phyloP scores from a whole-genome alignment of 2,113 vertebrate genomes.

The Anolis carolinensis region DNA sequence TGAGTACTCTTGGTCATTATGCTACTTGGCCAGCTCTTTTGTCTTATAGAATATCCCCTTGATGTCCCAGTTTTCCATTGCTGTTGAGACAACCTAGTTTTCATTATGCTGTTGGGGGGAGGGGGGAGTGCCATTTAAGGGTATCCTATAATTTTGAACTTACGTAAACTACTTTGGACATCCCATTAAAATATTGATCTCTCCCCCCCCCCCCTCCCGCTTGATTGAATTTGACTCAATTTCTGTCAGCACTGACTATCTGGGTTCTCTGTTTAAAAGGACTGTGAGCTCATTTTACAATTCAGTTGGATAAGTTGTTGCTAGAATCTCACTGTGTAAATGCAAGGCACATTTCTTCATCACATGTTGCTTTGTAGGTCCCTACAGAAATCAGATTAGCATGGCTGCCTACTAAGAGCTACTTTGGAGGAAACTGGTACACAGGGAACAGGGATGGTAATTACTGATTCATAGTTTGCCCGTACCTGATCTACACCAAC shows the following conservation, averaged over 20 bases:
- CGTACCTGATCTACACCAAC: neutral
- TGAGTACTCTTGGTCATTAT: neutral
- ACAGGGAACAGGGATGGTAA: too few species aligned
- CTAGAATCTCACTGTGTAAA: too few species aligned
- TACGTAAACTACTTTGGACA: neutral
- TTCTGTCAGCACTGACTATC: neutral
- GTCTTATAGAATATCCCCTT: neutral
- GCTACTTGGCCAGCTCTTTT: neutral
- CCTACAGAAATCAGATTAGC: neutral
- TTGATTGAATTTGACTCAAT: neutral
- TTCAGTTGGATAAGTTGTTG: neutral
- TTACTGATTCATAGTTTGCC: too few species aligned
- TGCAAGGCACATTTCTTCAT: neutral
- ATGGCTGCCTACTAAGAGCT: neutral
- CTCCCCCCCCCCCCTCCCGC: neutral
- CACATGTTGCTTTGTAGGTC: neutral
- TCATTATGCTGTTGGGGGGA: neutral
- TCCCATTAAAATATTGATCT: neutral
- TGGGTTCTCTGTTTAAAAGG: neutral
- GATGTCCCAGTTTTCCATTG: neutral
- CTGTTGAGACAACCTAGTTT: too few species aligned
- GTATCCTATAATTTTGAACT: neutral
- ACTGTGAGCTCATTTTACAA: neutral
- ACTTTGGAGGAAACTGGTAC: neutral
- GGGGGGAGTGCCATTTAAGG: too few species aligned